These are phyloP conservation scores for Ormyrus nitidulus DNA, from an alignment of 2,888 invertebrate species.

Conservation along the genomic window DNA sequence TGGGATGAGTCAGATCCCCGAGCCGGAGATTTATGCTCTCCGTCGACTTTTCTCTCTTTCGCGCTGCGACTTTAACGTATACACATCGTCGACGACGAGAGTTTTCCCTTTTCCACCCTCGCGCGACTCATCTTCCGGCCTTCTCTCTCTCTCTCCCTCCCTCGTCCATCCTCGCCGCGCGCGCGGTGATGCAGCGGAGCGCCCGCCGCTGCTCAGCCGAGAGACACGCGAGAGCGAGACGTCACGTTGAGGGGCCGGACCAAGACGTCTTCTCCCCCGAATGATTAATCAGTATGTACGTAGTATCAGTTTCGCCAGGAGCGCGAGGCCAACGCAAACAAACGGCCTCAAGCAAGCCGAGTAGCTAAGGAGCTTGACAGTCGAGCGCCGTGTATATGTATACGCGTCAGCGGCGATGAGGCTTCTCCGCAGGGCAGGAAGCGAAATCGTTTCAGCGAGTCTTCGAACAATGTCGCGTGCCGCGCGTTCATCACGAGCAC, in stretches of 20 bases:
- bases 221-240: too few relatives aligned
- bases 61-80: slow-evolving; percentile 25
- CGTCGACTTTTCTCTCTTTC: slow-evolving; percentile 36
- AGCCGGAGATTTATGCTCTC: slow-evolving; percentile 47
- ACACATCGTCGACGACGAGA: background rate
- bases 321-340: slow-evolving; percentile 35
- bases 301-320: slow-evolving; percentile 47
- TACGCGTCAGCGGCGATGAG: slow-evolving; percentile 15
- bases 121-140: slow-evolving; percentile 54
- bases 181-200: too few relatives aligned
- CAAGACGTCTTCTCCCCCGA: slow-evolving; percentile 21
- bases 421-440: background rate
- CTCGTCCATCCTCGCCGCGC: slow-evolving; percentile 11
- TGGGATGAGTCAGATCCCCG: slow-evolving; percentile 39
- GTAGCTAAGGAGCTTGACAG: background rate
- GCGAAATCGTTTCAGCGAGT: slow-evolving; percentile 27
- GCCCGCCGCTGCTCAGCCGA: too few relatives aligned
- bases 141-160: slow-evolving; percentile 10
- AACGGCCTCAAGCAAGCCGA: background rate
- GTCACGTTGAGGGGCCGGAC: background rate
- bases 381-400: background rate
- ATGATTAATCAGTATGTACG: slow-evolving; percentile 52
- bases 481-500: slow-evolving; percentile 29
- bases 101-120: slow-evolving; percentile 47
- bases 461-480: slow-evolving; percentile 33